Evolutionary conservation across 2,113 vertebrate species (phyloP).

Genomic region (Dromiciops gliroides): DNA sequence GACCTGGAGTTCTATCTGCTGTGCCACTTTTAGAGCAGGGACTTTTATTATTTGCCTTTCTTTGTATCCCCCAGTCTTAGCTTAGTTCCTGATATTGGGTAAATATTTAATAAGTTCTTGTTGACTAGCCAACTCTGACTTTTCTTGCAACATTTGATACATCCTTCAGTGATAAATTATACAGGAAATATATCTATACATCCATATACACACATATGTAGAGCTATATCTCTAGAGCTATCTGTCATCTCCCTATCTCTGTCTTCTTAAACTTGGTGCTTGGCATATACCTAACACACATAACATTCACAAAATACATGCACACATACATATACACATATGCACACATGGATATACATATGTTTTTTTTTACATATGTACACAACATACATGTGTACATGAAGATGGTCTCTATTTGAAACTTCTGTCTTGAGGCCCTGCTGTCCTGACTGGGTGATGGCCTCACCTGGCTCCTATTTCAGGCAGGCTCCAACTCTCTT

Average conservation of each 20-base stretch:
- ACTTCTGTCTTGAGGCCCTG: neutral
- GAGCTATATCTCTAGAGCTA: neutral
- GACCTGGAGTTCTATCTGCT: neutral
- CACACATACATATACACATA: neutral
- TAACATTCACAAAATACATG: neutral
- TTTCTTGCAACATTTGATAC: neutral
- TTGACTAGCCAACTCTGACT: neutral
- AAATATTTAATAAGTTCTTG: neutral
- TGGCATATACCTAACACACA: neutral
- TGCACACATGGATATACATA: too few relatives aligned
- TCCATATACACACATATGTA: neutral
- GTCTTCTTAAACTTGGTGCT: neutral
- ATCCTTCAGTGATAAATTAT: neutral
- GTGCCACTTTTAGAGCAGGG: neutral
- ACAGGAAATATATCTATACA: neutral
- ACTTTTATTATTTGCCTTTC: neutral
- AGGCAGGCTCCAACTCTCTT: neutral
- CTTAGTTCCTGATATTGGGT: neutral
- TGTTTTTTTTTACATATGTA: too few relatives aligned
- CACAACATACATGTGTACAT: neutral
- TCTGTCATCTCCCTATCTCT: too few relatives aligned
- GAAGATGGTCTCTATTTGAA: neutral
- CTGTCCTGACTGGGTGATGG: neutral
- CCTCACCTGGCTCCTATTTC: neutral
- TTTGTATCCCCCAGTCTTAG: neutral